These are phyloP conservation scores for Vanacampus margaritifer DNA, from an alignment of 2,113 vertebrate genomes.

Conservation along the genomic window DNA sequence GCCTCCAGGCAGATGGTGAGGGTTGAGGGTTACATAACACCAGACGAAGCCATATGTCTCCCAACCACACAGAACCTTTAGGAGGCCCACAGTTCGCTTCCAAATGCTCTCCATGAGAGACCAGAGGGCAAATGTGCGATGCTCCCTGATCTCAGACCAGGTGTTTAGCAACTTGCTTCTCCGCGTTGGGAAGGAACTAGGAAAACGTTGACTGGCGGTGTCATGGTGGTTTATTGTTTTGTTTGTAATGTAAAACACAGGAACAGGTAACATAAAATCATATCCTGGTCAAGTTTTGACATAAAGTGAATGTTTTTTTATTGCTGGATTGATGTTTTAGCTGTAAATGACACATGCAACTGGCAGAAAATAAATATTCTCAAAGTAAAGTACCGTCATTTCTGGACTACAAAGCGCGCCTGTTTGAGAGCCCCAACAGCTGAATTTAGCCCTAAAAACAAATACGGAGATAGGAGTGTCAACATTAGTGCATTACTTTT, in stretches of 20 bases:
- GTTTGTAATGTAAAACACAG: background rate
- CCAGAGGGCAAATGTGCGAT: slow-evolving; percentile 51
- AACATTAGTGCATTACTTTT: too few relatives aligned
- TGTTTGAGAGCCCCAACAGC: too few relatives aligned
- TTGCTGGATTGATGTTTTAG: too few relatives aligned
- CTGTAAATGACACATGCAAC: too few relatives aligned
- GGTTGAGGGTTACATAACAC: slow-evolving; percentile 73
- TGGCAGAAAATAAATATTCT: too few relatives aligned
- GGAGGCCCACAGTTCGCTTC: slow-evolving; percentile 53
- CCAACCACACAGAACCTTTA: slow-evolving; percentile 68
- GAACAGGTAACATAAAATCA: too few relatives aligned
- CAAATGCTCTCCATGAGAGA: slow-evolving; percentile 55
- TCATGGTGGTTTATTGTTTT: slow-evolving; percentile 25
- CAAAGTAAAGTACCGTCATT: too few relatives aligned
- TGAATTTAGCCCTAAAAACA: too few relatives aligned
- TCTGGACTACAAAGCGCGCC: too few relatives aligned
- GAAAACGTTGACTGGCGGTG: slow-evolving; percentile 17
- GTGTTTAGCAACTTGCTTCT: slow-evolving; percentile 61
- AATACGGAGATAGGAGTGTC: too few relatives aligned
- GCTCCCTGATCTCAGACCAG: slow-evolving; percentile 67
- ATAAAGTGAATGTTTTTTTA: background rate
- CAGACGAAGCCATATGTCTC: slow-evolving; percentile 74
- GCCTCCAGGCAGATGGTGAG: slow-evolving; percentile 72
- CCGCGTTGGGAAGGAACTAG: slow-evolving; percentile 44
- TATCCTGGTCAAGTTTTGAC: too few relatives aligned